Evolutionary conservation across 1,140 invertebrate genomes (phyloP).

Genomic region (Alviniconcha marisindica): DNA sequence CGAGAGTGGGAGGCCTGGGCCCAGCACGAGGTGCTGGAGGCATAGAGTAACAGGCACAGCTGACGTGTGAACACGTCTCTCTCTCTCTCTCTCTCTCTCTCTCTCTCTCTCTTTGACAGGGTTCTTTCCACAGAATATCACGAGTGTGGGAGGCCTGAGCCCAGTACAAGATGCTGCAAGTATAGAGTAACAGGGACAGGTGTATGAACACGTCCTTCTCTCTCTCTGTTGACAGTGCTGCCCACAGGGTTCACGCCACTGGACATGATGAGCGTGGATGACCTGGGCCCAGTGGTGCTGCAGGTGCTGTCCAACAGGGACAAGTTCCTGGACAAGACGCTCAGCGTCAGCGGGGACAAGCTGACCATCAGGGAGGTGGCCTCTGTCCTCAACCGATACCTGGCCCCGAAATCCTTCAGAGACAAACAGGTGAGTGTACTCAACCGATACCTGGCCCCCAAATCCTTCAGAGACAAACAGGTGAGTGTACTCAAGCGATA

Average conservation of each 20-base stretch:
- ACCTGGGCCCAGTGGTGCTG: constrained; percentile 62
- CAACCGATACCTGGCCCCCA: neutral
- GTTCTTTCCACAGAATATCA: no score
- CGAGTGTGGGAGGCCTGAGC: no score
- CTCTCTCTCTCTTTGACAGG: no score
- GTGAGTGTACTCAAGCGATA: no score
- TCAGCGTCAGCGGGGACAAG: constrained; percentile 68
- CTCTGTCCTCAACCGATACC: constrained; percentile 47
- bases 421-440: constrained; percentile 61
- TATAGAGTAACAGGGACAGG: no score
- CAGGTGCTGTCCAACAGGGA: constrained; percentile 53
- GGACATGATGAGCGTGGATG: constrained; percentile 66
- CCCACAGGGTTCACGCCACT: constrained; percentile 66
- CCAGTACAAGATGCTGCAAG: no score
- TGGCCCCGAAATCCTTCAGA: constrained; percentile 59
- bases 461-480: neutral
- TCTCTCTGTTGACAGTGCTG: constrained; percentile 47
- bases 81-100: no score
- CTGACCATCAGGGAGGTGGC: constrained; percentile 66
- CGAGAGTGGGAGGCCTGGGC: no score
- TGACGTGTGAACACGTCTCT: no score
- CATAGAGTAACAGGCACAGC: no score
- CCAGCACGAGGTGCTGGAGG: no score
- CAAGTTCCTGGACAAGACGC: constrained; percentile 59
- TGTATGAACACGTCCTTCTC: no score